Evolutionary conservation across 2,797 vertebrate species (phyloP).

Genomic region (Gallinago solitaria): DNA sequence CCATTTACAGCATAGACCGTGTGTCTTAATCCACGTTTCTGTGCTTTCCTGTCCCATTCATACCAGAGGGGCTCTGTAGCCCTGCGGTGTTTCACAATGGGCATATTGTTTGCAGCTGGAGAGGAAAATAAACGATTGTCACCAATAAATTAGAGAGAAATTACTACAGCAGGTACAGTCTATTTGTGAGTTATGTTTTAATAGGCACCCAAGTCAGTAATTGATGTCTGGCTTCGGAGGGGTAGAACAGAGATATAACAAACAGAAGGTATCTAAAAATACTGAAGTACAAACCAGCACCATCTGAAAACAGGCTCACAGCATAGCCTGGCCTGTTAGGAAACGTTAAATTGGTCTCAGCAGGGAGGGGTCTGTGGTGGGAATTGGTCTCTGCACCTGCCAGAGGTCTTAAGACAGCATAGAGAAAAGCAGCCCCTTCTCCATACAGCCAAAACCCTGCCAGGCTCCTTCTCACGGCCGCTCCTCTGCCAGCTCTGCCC

Average conservation of each 20-base stretch:
- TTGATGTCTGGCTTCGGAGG: neutral
- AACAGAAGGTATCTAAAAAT: neutral
- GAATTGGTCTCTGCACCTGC: neutral
- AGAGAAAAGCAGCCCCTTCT: neutral
- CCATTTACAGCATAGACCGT: slow-evolving; percentile 83
- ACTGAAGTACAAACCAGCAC: neutral
- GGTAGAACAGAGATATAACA: neutral
- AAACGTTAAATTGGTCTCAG: neutral
- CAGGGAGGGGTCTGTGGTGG: neutral
- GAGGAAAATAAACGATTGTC: neutral
- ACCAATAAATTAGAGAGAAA: neutral
- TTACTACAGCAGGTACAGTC: neutral
- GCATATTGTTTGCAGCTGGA: slow-evolving; percentile 75
- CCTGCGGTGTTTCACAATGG: slow-evolving; percentile 68
- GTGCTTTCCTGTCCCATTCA: slow-evolving; percentile 81
- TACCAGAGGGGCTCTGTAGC: slow-evolving; percentile 67
- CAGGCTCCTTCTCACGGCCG: rapidly evolving
- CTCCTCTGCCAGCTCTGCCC: rapidly evolving
- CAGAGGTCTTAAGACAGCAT: neutral
- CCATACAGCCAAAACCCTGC: rapidly evolving
- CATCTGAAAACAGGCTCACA: neutral
- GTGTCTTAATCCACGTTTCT: slow-evolving; percentile 82
- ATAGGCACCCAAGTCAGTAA: neutral
- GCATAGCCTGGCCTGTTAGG: neutral
- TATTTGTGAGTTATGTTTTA: neutral